Percentiles rank a stretch among this genome's conserved stretches.
phyloP scores from a whole-genome alignment of 2,113 vertebrate genomes.

The Megaceryle torquata region DNA sequence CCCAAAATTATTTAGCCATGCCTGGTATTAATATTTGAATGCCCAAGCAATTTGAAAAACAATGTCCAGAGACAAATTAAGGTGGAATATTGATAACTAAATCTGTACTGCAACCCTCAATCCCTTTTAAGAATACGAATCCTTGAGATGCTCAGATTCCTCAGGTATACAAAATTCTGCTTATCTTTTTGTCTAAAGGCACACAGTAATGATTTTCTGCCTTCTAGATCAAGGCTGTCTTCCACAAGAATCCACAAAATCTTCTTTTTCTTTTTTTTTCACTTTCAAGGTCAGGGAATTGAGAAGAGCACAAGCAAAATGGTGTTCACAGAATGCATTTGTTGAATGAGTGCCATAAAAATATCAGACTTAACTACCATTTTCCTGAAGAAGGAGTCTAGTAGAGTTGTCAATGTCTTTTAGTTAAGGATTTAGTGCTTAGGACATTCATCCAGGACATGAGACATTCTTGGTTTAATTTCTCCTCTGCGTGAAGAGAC shows the following conservation, averaged over 20 bases:
- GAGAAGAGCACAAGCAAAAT: neutral
- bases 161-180: neutral
- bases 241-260: neutral
- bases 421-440: neutral
- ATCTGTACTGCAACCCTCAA: neutral
- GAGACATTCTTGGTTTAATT: conserved; percentile 7
- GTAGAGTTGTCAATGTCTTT: neutral
- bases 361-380: neutral
- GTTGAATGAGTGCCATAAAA: neutral
- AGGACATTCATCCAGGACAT: neutral
- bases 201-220: neutral
- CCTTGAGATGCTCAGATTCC: neutral
- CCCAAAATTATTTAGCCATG: neutral
- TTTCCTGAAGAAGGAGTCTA: neutral
- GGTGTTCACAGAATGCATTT: neutral
- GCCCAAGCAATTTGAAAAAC: neutral
- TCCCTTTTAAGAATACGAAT: neutral
- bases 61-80: neutral
- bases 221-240: neutral
- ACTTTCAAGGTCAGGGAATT: neutral
- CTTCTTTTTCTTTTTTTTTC: neutral
- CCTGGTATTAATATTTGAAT: neutral
- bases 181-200: neutral
- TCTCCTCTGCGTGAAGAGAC: neutral
- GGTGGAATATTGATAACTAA: neutral